Percentiles rank a stretch among this genome's conserved stretches.
phyloP scores from a whole-genome alignment of 53 echinoderm and acorn worm species.

The Antedon mediterranea region DNA sequence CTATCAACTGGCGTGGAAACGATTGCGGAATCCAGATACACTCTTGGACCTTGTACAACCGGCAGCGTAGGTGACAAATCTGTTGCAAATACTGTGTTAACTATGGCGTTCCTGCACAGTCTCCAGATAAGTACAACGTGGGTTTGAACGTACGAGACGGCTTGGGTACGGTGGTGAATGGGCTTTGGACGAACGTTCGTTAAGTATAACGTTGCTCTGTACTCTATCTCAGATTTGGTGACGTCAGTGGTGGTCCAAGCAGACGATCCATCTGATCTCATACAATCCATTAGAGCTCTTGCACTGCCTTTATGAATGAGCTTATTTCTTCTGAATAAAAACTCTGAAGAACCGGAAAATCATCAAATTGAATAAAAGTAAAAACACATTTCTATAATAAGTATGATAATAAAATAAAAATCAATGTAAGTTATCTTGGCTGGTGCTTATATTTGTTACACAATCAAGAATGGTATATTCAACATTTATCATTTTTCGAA shows the following conservation, averaged over 20 bases:
- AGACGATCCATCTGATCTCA: background rate
- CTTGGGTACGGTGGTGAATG: background rate
- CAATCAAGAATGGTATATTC: too few species aligned
- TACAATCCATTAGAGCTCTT: background rate
- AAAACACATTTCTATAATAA: too few species aligned
- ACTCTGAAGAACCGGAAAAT: background rate
- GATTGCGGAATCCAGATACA: background rate
- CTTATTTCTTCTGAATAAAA: background rate
- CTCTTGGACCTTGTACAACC: background rate
- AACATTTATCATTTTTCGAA: too few species aligned
- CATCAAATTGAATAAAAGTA: too few species aligned
- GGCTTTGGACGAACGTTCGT: background rate
- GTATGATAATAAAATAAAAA: too few species aligned
- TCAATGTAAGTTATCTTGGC: too few species aligned
- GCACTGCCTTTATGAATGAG: background rate
- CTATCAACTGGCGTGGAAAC: background rate
- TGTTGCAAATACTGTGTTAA: background rate
- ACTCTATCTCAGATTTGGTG: background rate
- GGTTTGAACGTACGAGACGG: background rate
- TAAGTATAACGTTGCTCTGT: background rate
- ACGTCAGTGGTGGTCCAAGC: background rate
- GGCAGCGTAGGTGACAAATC: background rate
- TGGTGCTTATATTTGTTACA: too few species aligned
- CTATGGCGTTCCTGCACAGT: background rate
- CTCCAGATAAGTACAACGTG: background rate